These are phyloP conservation scores for Stegastes partitus DNA, from an alignment of 2,113 vertebrate genomes.

Conservation along the genomic window DNA sequence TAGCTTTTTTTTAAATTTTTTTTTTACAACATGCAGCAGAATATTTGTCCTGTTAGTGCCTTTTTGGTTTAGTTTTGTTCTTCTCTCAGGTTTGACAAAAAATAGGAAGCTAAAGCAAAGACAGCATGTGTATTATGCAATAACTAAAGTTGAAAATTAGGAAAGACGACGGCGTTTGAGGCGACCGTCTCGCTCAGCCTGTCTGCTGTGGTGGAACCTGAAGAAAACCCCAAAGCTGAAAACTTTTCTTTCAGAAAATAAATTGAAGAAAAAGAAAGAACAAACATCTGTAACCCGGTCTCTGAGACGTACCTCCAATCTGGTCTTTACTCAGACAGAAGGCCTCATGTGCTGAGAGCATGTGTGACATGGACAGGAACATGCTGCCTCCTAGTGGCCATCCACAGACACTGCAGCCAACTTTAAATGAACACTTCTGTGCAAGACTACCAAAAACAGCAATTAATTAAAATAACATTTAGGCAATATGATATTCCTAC, in stretches of 20 bases:
- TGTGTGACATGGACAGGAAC: conserved; percentile 21
- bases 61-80: too few species aligned
- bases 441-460: neutral
- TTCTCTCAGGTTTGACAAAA: too few species aligned
- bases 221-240: too few species aligned
- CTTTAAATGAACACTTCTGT: neutral
- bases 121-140: neutral
- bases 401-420: conserved; percentile 7
- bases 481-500: too few species aligned
- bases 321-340: neutral
- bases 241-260: neutral
- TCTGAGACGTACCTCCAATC: neutral
- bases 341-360: neutral
- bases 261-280: neutral
- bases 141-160: neutral
- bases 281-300: neutral
- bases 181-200: neutral
- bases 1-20: too few species aligned
- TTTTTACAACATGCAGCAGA: too few species aligned
- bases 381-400: conserved; percentile 65
- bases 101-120: too few species aligned
- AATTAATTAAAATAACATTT: too few species aligned
- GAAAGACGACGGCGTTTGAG: too few species aligned
- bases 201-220: neutral
- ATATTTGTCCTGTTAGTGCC: too few species aligned